Conservation (phyloP, 2,888 invertebrate species). For the Sericinus montela region DNA sequence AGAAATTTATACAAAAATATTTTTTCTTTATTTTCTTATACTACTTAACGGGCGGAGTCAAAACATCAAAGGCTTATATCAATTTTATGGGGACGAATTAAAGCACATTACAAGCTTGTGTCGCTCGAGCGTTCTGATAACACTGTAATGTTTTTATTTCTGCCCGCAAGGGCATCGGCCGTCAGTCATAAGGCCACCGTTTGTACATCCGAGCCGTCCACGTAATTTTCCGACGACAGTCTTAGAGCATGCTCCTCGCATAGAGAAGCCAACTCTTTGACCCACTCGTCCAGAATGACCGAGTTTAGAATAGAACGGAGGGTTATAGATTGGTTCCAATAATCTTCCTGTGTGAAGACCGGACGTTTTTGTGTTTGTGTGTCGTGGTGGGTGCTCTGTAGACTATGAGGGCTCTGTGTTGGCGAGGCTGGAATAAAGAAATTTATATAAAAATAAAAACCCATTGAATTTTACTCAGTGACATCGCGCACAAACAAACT, state of each 20-base stretch:
- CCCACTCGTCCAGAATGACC: conserved; percentile 95
- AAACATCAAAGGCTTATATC: background rate
- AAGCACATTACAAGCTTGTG: conserved; percentile 25
- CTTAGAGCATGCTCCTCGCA: conserved; percentile 93
- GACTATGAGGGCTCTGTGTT: conserved; percentile 36
- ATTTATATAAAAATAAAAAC: too few relatives aligned
- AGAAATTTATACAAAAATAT: background rate
- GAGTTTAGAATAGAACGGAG: conserved; percentile 79
- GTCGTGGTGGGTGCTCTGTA: conserved; percentile 31
- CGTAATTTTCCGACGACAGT: conserved; percentile 48
- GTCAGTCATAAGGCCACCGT: conserved; percentile 69
- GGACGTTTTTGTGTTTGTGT: conserved; percentile 46
- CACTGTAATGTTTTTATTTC: conserved; percentile 24
- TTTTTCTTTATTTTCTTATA: background rate
- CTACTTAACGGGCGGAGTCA: conserved; percentile 10
- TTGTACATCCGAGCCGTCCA: conserved; percentile 57
- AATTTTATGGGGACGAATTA: background rate
- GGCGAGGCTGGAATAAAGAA: conserved; percentile 32
- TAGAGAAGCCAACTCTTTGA: conserved; percentile 95
- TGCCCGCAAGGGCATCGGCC: conserved; percentile 42
- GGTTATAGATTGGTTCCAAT: conserved; percentile 69
- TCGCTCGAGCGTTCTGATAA: conserved; percentile 11
- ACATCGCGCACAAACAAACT: too few relatives aligned
- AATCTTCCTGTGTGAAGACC: conserved; percentile 61
- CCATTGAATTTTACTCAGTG: too few relatives aligned